phyloP scores from a whole-genome alignment of 1,140 invertebrate species.

The Macrocentrus cingulum region DNA sequence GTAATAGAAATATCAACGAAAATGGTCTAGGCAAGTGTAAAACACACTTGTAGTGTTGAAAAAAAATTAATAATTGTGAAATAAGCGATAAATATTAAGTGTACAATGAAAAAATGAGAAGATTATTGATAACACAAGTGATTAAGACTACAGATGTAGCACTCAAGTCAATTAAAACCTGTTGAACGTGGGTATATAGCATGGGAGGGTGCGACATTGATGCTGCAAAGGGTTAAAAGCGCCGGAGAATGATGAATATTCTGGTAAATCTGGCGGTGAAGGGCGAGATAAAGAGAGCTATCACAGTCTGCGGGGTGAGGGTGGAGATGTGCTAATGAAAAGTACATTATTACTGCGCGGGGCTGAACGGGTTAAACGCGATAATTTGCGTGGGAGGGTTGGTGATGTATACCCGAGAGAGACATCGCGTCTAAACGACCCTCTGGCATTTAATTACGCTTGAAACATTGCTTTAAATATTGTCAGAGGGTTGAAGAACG shows the following conservation, averaged over 20 bases:
- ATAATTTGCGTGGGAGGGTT: slow-evolving; percentile 35
- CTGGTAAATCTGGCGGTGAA: slow-evolving; percentile 15
- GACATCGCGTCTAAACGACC: slow-evolving; percentile 13
- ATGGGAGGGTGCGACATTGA: slow-evolving; percentile 3
- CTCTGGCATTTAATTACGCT: slow-evolving; percentile 35
- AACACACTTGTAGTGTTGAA: too few species aligned
- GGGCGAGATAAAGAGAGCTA: slow-evolving; percentile 3
- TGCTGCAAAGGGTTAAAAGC: slow-evolving; percentile 21
- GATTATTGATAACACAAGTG: too few species aligned
- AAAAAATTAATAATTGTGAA: too few species aligned
- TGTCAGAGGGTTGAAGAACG: slow-evolving; percentile 28
- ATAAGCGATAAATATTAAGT: too few species aligned
- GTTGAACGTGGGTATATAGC: slow-evolving; percentile 21
- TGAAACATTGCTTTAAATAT: slow-evolving; percentile 38
- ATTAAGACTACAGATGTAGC: background rate
- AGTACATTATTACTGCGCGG: slow-evolving; percentile 34
- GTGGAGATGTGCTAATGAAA: slow-evolving; percentile 32
- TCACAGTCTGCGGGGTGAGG: background rate
- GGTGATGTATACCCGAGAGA: background rate
- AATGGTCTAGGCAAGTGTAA: too few species aligned
- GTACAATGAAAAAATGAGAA: too few species aligned
- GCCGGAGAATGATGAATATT: slow-evolving; percentile 32
- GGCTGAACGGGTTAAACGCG: slow-evolving; percentile 30
- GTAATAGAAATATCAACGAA: too few species aligned
- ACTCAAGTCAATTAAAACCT: slow-evolving; percentile 28